Percentiles rank a stretch among this genome's conserved stretches.
Conservation (phyloP, 1,140 invertebrate species). For the Magallana angulata region DNA sequence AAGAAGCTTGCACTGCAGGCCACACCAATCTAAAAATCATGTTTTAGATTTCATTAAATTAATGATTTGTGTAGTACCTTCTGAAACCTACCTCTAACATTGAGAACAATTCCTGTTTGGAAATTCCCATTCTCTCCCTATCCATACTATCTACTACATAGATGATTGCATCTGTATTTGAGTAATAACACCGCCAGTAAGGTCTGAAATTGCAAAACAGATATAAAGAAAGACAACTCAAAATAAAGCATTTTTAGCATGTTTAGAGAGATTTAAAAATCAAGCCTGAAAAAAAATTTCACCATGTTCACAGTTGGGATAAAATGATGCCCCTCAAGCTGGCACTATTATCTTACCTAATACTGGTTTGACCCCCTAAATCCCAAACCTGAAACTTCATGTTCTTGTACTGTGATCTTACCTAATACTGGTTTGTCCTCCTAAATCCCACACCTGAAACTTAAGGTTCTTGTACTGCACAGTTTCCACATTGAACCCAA, state of each 20-base stretch:
- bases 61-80: too few relatives aligned
- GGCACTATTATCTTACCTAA: conserved; percentile 86
- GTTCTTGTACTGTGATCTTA: conserved; percentile 90
- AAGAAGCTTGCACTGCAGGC: too few relatives aligned
- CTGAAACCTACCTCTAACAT: conserved; percentile 90
- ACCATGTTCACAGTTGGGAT: too few relatives aligned
- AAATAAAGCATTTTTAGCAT: neutral
- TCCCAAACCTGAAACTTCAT: conserved; percentile 99
- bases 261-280: neutral
- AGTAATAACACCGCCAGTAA: conserved; percentile 99
- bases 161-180: conserved; percentile 99
- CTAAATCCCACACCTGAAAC: conserved; percentile 99
- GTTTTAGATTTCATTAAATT: too few relatives aligned
- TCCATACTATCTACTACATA: conserved; percentile 99
- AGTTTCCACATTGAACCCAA: conserved; percentile 99
- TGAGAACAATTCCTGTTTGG: conserved; percentile 97
- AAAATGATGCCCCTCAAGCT: conserved; percentile 78
- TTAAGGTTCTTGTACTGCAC: conserved; percentile 99
- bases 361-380: conserved; percentile 98
- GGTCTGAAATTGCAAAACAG: conserved; percentile 86
- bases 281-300: too few relatives aligned
- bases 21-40: too few relatives aligned
- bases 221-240: conserved; percentile 3
- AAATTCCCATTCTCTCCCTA: conserved; percentile 98
- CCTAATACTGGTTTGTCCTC: conserved; percentile 97